phyloP scores from a whole-genome alignment of 2,888 invertebrate genomes.

The Tribolium freemani region DNA sequence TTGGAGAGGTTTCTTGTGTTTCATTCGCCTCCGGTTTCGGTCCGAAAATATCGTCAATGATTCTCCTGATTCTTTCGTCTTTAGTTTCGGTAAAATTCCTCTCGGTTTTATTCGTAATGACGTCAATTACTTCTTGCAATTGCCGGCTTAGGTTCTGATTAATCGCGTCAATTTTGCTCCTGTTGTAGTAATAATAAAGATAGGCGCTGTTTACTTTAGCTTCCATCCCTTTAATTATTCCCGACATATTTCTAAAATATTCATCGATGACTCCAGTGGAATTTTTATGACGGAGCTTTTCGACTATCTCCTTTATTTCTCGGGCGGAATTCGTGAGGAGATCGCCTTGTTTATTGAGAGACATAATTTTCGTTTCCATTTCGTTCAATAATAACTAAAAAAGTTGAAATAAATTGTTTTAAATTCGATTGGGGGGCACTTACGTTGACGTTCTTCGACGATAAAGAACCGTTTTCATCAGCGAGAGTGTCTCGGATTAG shows the following conservation, averaged over 20 bases:
- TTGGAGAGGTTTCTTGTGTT: background rate
- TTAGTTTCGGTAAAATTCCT: background rate
- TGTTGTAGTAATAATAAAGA: conserved; percentile 41
- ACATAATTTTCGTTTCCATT: conserved; percentile 33
- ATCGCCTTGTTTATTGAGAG: conserved; percentile 22
- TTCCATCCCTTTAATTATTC: conserved; percentile 41
- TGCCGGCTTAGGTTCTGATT: conserved; percentile 28
- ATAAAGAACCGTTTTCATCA: conserved; percentile 28
- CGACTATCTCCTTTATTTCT: conserved; percentile 23
- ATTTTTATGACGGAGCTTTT: conserved; percentile 3
- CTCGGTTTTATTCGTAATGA: background rate
- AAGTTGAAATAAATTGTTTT: background rate
- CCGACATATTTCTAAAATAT: conserved; percentile 43
- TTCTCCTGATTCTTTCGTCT: background rate
- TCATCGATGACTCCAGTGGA: conserved; percentile 29
- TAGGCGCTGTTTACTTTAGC: conserved; percentile 46
- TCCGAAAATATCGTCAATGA: background rate
- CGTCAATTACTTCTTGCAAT: conserved; percentile 27
- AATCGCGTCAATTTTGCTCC: conserved; percentile 34
- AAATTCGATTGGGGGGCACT: conserved; percentile 21
- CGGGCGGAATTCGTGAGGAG: conserved; percentile 20
- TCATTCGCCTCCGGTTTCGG: background rate
- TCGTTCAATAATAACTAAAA: conserved; percentile 42
- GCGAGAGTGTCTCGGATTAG: conserved; percentile 48
- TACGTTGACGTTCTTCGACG: conserved; percentile 41